Conservation (phyloP, 2,888 invertebrate species). For the Drosophila paucipuncta region DNA sequence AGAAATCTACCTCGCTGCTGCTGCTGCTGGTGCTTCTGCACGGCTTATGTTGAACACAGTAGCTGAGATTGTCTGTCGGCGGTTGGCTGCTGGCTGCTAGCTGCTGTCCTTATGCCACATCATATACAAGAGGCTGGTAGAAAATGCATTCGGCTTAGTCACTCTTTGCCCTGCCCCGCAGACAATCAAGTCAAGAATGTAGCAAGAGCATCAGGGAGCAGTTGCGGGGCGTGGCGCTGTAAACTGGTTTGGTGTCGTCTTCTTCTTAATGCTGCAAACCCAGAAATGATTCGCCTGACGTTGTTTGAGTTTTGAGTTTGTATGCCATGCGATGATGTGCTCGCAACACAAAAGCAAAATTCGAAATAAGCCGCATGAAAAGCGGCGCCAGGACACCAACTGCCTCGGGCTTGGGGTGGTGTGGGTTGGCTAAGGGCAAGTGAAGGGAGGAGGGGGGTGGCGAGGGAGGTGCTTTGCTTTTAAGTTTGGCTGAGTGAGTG, state of each 20-base stretch:
- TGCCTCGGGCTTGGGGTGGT: constrained; percentile 15
- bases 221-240: not conserved
- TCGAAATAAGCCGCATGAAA: constrained; percentile 69
- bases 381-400: constrained; percentile 40
- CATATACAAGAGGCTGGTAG: constrained; percentile 33
- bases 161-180: constrained; percentile 47
- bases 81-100: constrained; percentile 8
- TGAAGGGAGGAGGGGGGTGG: too few species aligned
- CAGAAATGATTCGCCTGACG: constrained; percentile 50
- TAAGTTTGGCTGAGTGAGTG: constrained; percentile 13
- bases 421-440: not conserved
- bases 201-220: constrained; percentile 3
- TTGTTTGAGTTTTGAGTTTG: constrained; percentile 37
- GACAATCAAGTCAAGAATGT: constrained; percentile 45
- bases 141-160: constrained; percentile 71
- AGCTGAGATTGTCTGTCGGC: constrained; percentile 45
- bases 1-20: constrained; percentile 43
- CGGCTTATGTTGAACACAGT: constrained; percentile 55
- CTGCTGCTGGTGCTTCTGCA: constrained; percentile 23
- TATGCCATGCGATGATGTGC: constrained; percentile 55
- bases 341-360: constrained; percentile 66
- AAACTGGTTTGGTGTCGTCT: constrained; percentile 51
- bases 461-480: not conserved
- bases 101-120: constrained; percentile 28
- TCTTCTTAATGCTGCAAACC: constrained; percentile 17